Conservation (phyloP, 2,113 vertebrate genomes). For the Todiramphus chloris region DNA sequence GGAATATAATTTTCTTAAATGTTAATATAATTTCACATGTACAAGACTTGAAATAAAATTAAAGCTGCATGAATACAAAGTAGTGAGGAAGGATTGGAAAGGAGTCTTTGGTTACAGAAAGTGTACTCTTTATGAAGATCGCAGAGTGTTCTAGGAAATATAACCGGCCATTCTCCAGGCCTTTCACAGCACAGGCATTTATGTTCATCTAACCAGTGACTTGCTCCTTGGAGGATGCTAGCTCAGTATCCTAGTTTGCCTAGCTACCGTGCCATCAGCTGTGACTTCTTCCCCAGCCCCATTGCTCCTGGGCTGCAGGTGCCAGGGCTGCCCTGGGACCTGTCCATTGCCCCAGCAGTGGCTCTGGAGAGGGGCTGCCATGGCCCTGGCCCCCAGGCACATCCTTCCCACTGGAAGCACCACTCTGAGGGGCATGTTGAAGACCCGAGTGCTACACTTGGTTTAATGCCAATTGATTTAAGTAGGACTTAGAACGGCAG, state of each 20-base stretch:
- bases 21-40: neutral
- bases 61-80: neutral
- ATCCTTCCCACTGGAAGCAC: neutral
- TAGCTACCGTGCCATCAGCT: neutral
- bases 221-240: neutral
- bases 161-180: neutral
- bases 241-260: neutral
- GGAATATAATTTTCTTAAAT: slow-evolving; percentile 30
- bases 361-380: neutral
- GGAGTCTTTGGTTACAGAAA: neutral
- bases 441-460: fast-evolving
- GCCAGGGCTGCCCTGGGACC: neutral
- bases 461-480: neutral
- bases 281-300: fast-evolving
- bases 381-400: neutral
- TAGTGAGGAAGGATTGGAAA: neutral
- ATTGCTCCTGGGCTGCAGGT: neutral
- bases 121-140: neutral
- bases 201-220: neutral
- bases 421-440: fast-evolving
- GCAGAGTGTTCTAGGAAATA: neutral
- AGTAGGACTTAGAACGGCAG: neutral
- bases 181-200: neutral
- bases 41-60: neutral
- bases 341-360: fast-evolving